These are phyloP conservation scores for Cephus nigrinus DNA, from an alignment of 2,888 invertebrate genomes.

Conservation along the genomic window DNA sequence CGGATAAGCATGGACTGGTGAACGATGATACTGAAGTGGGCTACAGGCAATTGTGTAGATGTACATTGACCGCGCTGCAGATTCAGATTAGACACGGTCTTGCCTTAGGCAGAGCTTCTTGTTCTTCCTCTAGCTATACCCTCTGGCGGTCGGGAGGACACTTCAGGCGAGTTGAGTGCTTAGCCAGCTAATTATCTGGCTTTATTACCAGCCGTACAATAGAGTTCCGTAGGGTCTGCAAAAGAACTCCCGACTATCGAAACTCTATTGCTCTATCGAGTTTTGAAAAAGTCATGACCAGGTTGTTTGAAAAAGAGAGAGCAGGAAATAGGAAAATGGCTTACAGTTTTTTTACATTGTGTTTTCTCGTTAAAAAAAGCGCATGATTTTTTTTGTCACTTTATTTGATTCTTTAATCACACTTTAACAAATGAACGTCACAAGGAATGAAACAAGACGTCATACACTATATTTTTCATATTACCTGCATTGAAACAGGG, in stretches of 20 bases:
- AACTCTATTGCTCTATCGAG: not conserved
- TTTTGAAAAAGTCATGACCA: not conserved
- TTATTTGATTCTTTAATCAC: not conserved
- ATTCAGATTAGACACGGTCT: constrained; percentile 30
- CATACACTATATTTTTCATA: too few relatives aligned
- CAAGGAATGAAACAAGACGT: too few relatives aligned
- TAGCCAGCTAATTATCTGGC: constrained; percentile 26
- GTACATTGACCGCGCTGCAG: constrained; percentile 1
- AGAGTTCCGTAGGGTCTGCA: constrained; percentile 5
- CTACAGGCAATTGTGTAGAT: not conserved
- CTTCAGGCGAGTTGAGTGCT: constrained; percentile 15
- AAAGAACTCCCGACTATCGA: not conserved
- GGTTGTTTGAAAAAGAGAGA: not conserved
- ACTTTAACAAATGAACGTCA: not conserved
- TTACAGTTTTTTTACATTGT: too few relatives aligned
- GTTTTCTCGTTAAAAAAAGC: too few relatives aligned
- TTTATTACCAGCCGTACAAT: constrained; percentile 17
- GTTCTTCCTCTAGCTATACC: not conserved
- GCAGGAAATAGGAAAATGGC: not conserved
- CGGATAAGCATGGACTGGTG: not conserved
- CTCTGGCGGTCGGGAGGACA: not conserved
- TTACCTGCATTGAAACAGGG: too few relatives aligned
- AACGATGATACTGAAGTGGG: not conserved
- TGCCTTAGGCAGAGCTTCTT: not conserved
- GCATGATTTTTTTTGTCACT: not conserved